Conservation (phyloP, 2,113 vertebrate genomes). For the Oceanites oceanicus region DNA sequence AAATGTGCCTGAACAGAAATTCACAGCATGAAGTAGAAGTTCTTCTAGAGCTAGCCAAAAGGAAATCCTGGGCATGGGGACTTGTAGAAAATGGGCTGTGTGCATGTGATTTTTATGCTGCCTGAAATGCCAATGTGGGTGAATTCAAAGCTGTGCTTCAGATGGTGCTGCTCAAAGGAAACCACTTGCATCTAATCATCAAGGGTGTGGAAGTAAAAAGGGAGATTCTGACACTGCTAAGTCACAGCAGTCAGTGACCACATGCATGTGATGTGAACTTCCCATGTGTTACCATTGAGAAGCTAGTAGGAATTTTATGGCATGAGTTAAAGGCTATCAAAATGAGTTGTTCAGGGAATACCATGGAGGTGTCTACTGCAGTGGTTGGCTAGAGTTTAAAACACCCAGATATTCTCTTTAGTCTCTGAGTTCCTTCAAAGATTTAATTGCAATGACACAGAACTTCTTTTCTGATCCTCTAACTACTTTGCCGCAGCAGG, state of each 20-base stretch:
- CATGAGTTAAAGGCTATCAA: not conserved
- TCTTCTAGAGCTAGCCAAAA: not conserved
- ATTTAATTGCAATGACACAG: not conserved
- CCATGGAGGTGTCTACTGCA: rapidly evolving
- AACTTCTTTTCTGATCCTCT: not conserved
- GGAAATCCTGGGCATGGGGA: not conserved
- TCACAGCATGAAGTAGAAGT: not conserved
- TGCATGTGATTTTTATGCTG: not conserved
- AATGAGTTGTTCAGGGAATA: not conserved
- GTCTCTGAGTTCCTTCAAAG: not conserved
- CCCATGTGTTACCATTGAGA: not conserved
- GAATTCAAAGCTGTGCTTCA: not conserved
- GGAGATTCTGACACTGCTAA: not conserved
- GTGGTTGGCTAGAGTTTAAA: not conserved
- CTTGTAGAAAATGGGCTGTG: not conserved
- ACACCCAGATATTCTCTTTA: not conserved
- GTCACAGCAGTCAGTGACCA: not conserved
- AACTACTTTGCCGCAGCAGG: not conserved
- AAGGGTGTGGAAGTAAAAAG: not conserved
- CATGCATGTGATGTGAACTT: rapidly evolving
- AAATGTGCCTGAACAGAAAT: not conserved
- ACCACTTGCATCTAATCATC: not conserved
- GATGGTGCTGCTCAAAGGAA: not conserved
- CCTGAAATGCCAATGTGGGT: not conserved
- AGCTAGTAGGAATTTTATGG: not conserved